Percentiles rank a stretch among this genome's conserved stretches.
Evolutionary conservation across 2,113 vertebrate genomes (phyloP).

Genomic region (Balaenoptera acutorostrata): DNA sequence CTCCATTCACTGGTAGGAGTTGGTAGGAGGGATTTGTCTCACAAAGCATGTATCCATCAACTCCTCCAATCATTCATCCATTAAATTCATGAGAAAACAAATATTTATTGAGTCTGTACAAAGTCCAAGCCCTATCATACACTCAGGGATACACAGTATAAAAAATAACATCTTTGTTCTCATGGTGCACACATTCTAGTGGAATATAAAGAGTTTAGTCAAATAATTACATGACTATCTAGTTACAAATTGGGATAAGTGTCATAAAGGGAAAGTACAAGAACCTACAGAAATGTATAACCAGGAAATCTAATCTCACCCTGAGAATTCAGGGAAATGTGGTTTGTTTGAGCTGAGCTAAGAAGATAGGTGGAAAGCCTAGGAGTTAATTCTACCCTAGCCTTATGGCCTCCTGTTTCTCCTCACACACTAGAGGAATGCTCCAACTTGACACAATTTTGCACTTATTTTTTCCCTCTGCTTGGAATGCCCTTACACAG

Average conservation of each 20-base stretch:
- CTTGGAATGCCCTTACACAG: not conserved
- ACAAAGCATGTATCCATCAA: not conserved
- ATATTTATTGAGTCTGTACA: not conserved
- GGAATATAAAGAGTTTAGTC: not conserved
- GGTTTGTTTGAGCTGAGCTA: not conserved
- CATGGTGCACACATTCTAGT: not conserved
- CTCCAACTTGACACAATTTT: not conserved
- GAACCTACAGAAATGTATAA: not conserved
- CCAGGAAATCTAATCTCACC: not conserved
- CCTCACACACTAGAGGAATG: too few species aligned
- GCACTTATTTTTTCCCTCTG: not conserved
- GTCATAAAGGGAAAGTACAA: not conserved
- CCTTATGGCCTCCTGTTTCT: accelerated
- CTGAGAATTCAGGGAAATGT: not conserved
- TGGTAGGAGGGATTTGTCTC: not conserved
- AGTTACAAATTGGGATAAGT: not conserved
- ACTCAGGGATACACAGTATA: not conserved
- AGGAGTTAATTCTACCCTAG: not conserved
- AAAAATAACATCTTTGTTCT: not conserved
- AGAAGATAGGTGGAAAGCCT: not conserved
- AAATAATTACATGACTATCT: not conserved
- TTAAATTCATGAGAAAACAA: not conserved
- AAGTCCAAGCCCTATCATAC: not conserved
- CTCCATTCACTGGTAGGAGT: not conserved
- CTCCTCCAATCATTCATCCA: not conserved